Conservation (phyloP, 2,113 vertebrate species). For the Polypterus bichir region DNA sequence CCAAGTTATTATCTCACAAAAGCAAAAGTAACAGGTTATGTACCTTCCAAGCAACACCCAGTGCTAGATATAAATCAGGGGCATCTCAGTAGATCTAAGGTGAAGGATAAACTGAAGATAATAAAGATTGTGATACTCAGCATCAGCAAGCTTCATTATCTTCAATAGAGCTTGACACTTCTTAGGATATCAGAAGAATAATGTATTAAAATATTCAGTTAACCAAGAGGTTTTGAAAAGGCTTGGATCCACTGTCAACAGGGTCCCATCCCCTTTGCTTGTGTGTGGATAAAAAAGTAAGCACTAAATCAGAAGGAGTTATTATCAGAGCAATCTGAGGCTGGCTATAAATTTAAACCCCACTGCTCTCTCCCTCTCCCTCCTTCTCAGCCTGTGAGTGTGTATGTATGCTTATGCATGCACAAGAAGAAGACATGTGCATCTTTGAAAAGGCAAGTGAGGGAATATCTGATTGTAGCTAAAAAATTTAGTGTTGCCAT, state of each 20-base stretch:
- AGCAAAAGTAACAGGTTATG: background rate
- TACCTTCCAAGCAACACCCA: too few relatives aligned
- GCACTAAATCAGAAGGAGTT: slow-evolving; percentile 31
- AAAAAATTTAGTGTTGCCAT: slow-evolving; percentile 77
- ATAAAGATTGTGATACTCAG: slow-evolving; percentile 4
- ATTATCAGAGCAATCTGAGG: slow-evolving; percentile 42
- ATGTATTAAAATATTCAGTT: slow-evolving; percentile 9
- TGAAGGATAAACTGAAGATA: background rate
- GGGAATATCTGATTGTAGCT: slow-evolving; percentile 63
- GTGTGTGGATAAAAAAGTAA: slow-evolving; percentile 31
- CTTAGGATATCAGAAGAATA: slow-evolving; percentile 4
- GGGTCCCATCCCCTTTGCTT: slow-evolving; percentile 29
- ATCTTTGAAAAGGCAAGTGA: slow-evolving; percentile 45
- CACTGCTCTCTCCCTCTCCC: slow-evolving; percentile 27
- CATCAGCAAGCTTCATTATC: slow-evolving; percentile 7
- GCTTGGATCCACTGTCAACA: slow-evolving; percentile 17
- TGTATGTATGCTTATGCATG: too few relatives aligned
- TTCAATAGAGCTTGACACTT: slow-evolving; percentile 3
- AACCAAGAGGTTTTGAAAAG: slow-evolving; percentile 4
- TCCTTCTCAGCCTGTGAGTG: too few relatives aligned
- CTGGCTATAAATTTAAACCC: slow-evolving; percentile 51
- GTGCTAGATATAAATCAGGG: slow-evolving; percentile 1
- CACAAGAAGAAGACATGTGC: background rate
- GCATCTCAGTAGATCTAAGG: slow-evolving; percentile 1
- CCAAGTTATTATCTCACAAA: background rate